These are phyloP conservation scores for Dendronephthya gigantea DNA, from an alignment of 64 coral and sea anemone genomes.

Conservation along the genomic window DNA sequence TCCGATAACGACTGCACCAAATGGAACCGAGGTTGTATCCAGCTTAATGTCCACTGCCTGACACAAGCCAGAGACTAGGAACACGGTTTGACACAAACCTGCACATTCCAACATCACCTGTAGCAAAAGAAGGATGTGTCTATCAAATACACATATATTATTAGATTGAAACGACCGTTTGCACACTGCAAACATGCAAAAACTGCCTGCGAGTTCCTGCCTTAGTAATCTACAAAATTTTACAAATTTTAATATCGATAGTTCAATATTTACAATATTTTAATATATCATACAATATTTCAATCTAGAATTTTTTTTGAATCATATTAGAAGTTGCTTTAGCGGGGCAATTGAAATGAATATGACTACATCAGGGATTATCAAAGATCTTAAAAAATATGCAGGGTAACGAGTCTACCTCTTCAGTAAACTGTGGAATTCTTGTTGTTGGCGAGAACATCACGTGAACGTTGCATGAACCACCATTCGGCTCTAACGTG, in stretches of 20 bases:
- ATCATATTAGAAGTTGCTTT: too few relatives aligned
- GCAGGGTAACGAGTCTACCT: conserved; percentile 31
- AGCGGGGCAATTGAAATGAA: too few relatives aligned
- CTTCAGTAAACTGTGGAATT: conserved; percentile 88
- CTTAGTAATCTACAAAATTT: too few relatives aligned
- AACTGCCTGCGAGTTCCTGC: too few relatives aligned
- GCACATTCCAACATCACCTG: conserved; percentile 97
- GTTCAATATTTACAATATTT: too few relatives aligned
- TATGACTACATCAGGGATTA: too few relatives aligned
- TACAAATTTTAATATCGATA: too few relatives aligned
- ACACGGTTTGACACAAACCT: conserved; percentile 77
- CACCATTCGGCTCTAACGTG: conserved; percentile 62
- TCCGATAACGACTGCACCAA: conserved; percentile 72
- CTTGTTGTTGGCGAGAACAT: conserved; percentile 72
- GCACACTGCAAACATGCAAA: too few relatives aligned
- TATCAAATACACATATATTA: too few relatives aligned
- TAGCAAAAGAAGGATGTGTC: background rate
- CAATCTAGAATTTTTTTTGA: too few relatives aligned
- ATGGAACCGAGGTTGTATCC: conserved; percentile 81
- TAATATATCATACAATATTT: too few relatives aligned
- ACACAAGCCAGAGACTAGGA: conserved; percentile 76
- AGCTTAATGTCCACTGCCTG: conserved; percentile 80
- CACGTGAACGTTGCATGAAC: conserved; percentile 58
- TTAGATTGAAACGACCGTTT: too few relatives aligned
- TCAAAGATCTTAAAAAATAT: background rate